Evolutionary conservation across 2,797 vertebrate species (phyloP).

Genomic region (Enteromius mattozi): DNA sequence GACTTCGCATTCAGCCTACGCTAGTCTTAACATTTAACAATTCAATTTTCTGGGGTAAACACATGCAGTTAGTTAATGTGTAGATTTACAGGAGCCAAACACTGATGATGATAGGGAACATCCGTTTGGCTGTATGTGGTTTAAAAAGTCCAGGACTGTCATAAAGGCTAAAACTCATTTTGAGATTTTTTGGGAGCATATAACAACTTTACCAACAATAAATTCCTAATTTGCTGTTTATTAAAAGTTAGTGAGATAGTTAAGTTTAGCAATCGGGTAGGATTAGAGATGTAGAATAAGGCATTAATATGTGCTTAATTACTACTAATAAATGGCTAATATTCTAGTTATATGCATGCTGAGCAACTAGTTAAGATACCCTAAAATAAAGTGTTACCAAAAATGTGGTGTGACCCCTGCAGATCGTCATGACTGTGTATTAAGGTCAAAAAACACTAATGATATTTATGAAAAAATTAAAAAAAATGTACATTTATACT

Average conservation of each 20-base stretch:
- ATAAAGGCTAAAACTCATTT: background rate
- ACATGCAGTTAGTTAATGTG: constrained; percentile 33
- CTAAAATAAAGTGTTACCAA: no score
- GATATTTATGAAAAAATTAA: background rate
- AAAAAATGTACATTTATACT: no score
- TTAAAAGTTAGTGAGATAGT: no score
- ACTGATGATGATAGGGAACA: background rate
- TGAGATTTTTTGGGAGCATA: background rate
- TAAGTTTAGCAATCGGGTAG: no score
- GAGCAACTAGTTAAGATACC: no score
- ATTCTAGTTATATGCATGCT: no score
- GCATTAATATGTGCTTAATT: no score
- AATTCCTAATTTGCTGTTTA: no score
- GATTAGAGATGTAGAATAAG: no score
- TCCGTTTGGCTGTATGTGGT: background rate
- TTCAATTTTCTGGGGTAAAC: constrained; percentile 50
- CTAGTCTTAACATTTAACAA: constrained; percentile 42
- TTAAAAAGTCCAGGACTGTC: background rate
- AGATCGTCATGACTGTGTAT: background rate
- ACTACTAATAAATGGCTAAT: no score
- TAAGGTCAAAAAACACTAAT: background rate
- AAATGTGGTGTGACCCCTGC: background rate
- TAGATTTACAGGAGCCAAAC: constrained; percentile 13
- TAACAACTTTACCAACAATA: no score
- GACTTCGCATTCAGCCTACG: constrained; percentile 50